Conservation (phyloP, 2,797 vertebrate genomes). For the Sebastes nivosus region DNA sequence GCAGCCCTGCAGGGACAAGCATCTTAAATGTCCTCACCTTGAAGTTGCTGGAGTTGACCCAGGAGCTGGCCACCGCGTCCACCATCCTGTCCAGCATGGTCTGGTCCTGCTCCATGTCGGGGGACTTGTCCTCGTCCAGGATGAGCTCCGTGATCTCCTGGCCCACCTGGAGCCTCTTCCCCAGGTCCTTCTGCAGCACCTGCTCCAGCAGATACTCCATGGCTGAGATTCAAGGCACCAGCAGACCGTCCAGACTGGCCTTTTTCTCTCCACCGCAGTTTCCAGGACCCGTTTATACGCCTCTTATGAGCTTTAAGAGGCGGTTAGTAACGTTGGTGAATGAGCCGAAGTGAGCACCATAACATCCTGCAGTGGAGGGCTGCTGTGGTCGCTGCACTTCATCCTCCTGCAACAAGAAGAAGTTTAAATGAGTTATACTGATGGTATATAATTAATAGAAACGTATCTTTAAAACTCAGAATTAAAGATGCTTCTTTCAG, state of each 20-base stretch:
- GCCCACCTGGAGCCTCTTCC: conserved; percentile 91
- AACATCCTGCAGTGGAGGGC: not conserved
- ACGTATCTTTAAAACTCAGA: no score
- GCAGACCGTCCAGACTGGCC: not conserved
- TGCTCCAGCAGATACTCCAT: conserved; percentile 91
- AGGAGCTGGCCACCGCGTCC: conserved; percentile 91
- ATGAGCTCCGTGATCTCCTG: conserved; percentile 91
- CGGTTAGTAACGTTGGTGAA: not conserved
- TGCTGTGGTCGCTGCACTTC: not conserved
- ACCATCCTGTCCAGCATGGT: conserved; percentile 92
- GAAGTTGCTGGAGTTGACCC: conserved; percentile 97
- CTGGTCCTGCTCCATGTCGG: conserved; percentile 94
- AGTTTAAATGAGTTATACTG: not conserved
- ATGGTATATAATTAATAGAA: rapidly evolving
- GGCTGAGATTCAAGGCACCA: not conserved
- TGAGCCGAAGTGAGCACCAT: conserved; percentile 2
- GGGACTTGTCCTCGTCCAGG: conserved; percentile 87
- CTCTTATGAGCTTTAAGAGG: not conserved
- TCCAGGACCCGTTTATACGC: not conserved
- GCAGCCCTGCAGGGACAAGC: not conserved
- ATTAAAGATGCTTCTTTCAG: not conserved
- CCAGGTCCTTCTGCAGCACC: conserved; percentile 94
- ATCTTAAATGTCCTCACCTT: conserved; percentile 87
- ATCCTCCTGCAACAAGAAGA: not conserved
- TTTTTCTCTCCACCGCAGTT: not conserved